phyloP scores from a whole-genome alignment of 2,797 vertebrate species.

The Sebastes cheni region DNA sequence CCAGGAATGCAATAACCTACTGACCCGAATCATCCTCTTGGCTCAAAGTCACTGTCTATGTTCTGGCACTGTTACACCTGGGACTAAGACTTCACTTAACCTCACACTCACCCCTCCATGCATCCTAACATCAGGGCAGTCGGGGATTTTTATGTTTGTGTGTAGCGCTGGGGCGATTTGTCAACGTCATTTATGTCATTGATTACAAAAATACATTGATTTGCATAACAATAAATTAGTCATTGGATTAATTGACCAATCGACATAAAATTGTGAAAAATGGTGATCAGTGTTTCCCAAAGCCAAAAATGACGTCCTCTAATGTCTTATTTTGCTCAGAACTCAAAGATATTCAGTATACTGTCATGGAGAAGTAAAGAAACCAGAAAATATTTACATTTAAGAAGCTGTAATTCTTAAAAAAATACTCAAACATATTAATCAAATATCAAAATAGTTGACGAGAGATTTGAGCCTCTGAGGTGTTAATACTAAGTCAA shows the following conservation, averaged over 20 bases:
- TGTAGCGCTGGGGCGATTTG: not conserved
- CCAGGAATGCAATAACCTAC: conserved; percentile 81
- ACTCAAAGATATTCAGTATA: no score
- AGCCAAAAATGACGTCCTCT: no score
- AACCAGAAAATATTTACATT: no score
- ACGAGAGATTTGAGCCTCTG: not conserved
- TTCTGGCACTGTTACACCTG: conserved; percentile 57
- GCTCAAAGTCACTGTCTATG: conserved; percentile 65
- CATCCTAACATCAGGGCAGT: conserved; percentile 6
- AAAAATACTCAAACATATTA: no score
- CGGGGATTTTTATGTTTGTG: not conserved
- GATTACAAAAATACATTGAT: not conserved
- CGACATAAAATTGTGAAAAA: no score
- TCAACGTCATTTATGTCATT: not conserved
- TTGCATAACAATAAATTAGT: not conserved
- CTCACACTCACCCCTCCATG: conserved; percentile 25
- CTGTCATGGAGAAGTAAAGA: no score
- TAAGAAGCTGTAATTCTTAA: no score
- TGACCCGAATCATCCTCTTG: conserved; percentile 82
- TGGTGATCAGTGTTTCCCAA: no score
- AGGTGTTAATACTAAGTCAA: not conserved
- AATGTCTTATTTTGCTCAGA: no score
- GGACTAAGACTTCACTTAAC: conserved; percentile 49
- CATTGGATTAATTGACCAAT: no score
- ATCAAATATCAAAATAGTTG: no score